Evolutionary conservation across 2,797 vertebrate species (phyloP), one percentile per base, ranked within the genome.

Genomic region (Echiichthys vipera): DNA sequence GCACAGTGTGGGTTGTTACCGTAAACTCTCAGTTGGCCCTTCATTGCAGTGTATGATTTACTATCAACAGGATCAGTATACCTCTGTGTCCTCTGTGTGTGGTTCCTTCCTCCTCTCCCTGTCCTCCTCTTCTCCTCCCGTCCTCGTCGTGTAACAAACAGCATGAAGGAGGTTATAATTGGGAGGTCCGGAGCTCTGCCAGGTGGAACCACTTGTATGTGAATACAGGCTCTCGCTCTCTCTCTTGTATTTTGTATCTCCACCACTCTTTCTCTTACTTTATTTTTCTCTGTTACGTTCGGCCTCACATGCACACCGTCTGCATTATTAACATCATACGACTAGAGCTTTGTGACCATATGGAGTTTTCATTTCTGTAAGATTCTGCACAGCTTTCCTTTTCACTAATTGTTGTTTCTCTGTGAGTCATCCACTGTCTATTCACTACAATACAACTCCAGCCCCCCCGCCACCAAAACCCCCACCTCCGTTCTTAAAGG

Each of bases 201-300:
- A 95, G 94, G 94, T 95, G 94, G 93, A 94, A 88, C 85, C 93
- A 94, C 94, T 94, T 92, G 92, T 95, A 87, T 89, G 73, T 93
- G 88, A 92, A 92, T 91, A 78, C 85, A 70, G 77, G 76, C 87
- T 78, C 78, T 73, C 61, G 9, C 80, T 59, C 75, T 69, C 80
- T 78, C 78, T 84, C 81, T 67, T 45, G 67, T 42, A 81, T 77
- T 69, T 84, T 83, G 77, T 80, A 51, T 70, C 66, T 70, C 72
- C 59, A 15, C 55, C 71, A 32, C 78, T 76, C 77, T 53, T 56
- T 68, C 76, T 80, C 54, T 32, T 74, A 56, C 70, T 75, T 77
- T 37, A 14, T 61, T 53, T 67, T 66, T 61, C 47, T 50, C 67
- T 36, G 34, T 55, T 57, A 32, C 13, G 62, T 30, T 7, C 30